Evolutionary conservation across 2,113 vertebrate species (phyloP).

Genomic region (Thamnaconus septentrionalis): DNA sequence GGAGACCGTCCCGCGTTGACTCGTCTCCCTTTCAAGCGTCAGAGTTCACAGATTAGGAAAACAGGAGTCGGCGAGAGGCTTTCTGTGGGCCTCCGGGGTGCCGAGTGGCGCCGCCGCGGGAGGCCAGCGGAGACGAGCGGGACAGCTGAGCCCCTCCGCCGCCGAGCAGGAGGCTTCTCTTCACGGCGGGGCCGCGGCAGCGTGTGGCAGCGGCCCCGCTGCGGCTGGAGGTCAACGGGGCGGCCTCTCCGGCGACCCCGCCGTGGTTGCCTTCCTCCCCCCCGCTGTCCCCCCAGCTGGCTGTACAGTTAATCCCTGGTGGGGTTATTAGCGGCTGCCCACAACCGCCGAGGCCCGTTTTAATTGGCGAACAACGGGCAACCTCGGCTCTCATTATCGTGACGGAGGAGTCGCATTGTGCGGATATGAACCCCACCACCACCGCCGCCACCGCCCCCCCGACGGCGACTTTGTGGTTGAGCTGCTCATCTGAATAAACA

Average conservation of each 20-base stretch:
- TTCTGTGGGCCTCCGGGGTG: conserved; percentile 70
- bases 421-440: conserved; percentile 23
- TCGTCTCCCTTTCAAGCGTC: conserved; percentile 70
- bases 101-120: conserved; percentile 39
- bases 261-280: conserved; percentile 38
- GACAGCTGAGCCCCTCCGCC: conserved; percentile 65
- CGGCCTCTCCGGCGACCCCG: conserved; percentile 47
- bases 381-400: conserved; percentile 48
- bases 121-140: conserved; percentile 48
- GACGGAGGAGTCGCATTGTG: conserved; percentile 13
- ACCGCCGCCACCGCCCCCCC: too few species aligned
- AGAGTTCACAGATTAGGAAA: conserved; percentile 78
- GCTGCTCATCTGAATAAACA: background rate
- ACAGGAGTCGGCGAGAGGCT: conserved; percentile 75
- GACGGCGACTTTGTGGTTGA: background rate
- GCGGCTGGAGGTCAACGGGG: conserved; percentile 47
- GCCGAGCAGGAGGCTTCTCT: conserved; percentile 54
- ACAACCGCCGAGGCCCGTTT: conserved; percentile 44
- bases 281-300: conserved; percentile 53
- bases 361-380: conserved; percentile 57
- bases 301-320: conserved; percentile 62
- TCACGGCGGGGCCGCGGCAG: too few species aligned
- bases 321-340: conserved; percentile 59
- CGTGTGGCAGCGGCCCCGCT: background rate
- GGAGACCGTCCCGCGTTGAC: conserved; percentile 74